Percentiles rank a stretch among this genome's conserved stretches.
Conservation (phyloP, 53 echinoderm and acorn worm species). For the Holothuria scabra region DNA sequence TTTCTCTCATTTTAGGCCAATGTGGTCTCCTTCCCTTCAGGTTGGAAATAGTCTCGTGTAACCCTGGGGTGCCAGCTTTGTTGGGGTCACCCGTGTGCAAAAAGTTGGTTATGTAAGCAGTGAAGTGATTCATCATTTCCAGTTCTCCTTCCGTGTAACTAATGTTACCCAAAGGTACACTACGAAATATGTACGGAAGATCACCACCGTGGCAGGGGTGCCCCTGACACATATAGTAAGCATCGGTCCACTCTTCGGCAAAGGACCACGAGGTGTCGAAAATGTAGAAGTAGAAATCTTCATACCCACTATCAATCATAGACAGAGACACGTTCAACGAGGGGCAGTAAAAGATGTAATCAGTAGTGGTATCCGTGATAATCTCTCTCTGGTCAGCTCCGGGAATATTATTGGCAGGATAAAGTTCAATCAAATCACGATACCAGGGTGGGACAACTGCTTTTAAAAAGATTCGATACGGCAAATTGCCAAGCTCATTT, state of each 20-base stretch:
- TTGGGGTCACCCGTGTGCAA: conserved; percentile 5
- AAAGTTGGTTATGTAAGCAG: conserved; percentile 12
- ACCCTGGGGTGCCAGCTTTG: neutral
- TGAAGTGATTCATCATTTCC: neutral
- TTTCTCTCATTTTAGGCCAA: conserved; percentile 8
- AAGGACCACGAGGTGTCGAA: conserved; percentile 1
- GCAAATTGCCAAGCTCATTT: conserved; percentile 5
- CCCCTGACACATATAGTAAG: neutral
- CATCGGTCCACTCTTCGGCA: neutral
- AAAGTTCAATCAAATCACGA: neutral
- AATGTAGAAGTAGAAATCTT: neutral
- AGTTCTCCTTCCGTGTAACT: conserved; percentile 5
- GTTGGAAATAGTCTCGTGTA: neutral
- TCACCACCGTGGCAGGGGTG: conserved; percentile 27
- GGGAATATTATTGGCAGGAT: neutral
- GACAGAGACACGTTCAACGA: neutral
- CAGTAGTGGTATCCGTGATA: neutral
- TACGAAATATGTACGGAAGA: conserved; percentile 14
- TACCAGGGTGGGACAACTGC: neutral
- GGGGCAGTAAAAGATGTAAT: conserved; percentile 12
- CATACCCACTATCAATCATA: neutral
- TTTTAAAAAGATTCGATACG: neutral
- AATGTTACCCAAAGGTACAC: neutral
- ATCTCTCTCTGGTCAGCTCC: conserved; percentile 18
- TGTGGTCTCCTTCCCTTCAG: neutral